These are phyloP conservation scores for Phodopus roborovskii DNA, from an alignment of 2,113 vertebrate species.

Conservation along the genomic window DNA sequence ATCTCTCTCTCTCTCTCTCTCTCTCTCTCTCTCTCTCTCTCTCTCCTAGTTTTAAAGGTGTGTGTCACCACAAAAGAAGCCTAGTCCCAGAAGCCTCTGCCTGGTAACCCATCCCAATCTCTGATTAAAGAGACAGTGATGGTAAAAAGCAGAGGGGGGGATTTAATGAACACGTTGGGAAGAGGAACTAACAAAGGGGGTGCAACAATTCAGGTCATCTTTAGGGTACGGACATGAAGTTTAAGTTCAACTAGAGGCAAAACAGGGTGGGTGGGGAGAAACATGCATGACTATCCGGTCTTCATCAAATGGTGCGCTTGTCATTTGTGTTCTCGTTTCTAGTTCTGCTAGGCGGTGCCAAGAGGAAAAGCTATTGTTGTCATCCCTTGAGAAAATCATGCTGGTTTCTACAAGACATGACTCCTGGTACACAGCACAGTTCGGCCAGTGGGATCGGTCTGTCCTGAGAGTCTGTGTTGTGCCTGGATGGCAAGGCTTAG, in stretches of 20 bases:
- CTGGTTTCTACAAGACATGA: neutral
- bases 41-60: too few species aligned
- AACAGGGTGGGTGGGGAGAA: too few species aligned
- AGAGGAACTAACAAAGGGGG: neutral
- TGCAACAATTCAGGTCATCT: neutral
- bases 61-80: neutral
- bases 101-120: neutral
- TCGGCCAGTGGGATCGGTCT: neutral
- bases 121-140: neutral
- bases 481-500: neutral
- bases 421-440: too few species aligned
- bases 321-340: too few species aligned
- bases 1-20: too few species aligned
- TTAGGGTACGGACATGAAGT: neutral
- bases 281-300: neutral
- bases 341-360: neutral
- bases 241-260: neutral
- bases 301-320: neutral
- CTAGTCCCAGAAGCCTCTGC: accelerated
- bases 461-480: neutral
- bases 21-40: too few species aligned
- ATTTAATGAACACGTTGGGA: neutral
- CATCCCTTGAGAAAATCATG: too few species aligned
- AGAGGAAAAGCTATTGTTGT: neutral
- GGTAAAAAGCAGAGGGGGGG: neutral